Base-by-base conservation (phyloP, 2,888 invertebrate species). In the Lasioglossum marginatum region DNA sequence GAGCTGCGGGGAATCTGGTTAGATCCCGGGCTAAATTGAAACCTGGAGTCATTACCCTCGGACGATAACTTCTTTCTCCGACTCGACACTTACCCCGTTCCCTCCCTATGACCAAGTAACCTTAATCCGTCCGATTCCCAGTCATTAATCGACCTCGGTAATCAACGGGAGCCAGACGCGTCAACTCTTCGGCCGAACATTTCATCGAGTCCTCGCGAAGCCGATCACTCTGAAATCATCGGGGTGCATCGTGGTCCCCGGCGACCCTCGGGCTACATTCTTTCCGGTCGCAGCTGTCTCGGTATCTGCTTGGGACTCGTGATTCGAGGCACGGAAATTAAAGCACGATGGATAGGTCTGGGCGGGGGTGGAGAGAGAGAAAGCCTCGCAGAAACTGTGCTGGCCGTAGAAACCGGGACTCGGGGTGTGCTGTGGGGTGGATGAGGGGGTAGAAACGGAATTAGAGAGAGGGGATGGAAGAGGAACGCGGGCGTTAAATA, bases 401-500 rank as follows among this genome's bases (percentile, higher is more conserved):
- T 27, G 77, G 77, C 14, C 72, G 34, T 57, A 66, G 77, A 52
- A 68, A 77, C 45, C 45, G 74, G 23, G 57, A 57, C n/a, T 57
- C 57, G 57, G 57, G 57, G 57, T 34, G 66, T 37, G 66, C 37
- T 19, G 19, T 3, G 23, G 40, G 70, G 81, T 70, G 71, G 19
- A 52, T 19, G 81, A 60, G 79, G 45, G 79, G 83, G 87, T 63
- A 76, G 82, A 83, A 85, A 88, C 82, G 82, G 83, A 83, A 79
- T 78, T 80, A 82, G 77, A 82, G 77, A 82, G 89, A 73, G 68
- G 40, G 74, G 88, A 8, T 19, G 68, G 68, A 23, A 34, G 87
- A 80, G 88, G 81, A 80, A 88, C 79, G 80, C 88, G 89, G 90
- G 90, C 88, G 93, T 93, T 93, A 93, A 93, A 93, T 93, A 93